These are phyloP conservation scores for Drosophila obscura DNA, from an alignment of 1,140 invertebrate genomes.

Conservation along the genomic window DNA sequence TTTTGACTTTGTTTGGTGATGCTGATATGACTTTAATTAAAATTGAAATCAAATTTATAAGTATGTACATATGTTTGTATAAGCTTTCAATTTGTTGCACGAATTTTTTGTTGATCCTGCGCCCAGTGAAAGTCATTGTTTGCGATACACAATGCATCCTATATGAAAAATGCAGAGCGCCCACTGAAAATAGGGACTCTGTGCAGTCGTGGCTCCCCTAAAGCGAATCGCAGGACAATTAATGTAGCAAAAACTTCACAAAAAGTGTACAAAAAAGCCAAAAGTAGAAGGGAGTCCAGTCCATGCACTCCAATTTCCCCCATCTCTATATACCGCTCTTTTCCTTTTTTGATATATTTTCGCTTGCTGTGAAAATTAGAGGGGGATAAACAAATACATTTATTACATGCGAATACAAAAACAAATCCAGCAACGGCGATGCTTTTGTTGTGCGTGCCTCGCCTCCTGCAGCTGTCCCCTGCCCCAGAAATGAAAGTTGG, in stretches of 20 bases:
- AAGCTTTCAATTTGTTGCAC: slow-evolving; percentile 30
- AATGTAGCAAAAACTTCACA: slow-evolving; percentile 71
- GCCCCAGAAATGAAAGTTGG: background rate
- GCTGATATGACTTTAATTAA: too few species aligned
- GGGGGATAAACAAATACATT: slow-evolving; percentile 80
- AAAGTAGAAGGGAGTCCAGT: slow-evolving; percentile 44
- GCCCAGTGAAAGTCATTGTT: slow-evolving; percentile 44
- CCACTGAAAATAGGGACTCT: slow-evolving; percentile 34
- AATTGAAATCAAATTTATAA: background rate
- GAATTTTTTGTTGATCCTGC: slow-evolving; percentile 18
- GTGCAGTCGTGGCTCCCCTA: slow-evolving; percentile 25
- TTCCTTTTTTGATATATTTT: slow-evolving; percentile 55
- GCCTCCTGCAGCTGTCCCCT: slow-evolving; percentile 1
- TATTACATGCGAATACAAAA: slow-evolving; percentile 80
- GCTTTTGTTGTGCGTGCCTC: slow-evolving; percentile 67
- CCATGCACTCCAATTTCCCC: background rate
- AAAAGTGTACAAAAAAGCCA: slow-evolving; percentile 54
- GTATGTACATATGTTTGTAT: slow-evolving; percentile 7
- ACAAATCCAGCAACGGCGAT: slow-evolving; percentile 44
- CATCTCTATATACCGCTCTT: slow-evolving; percentile 8
- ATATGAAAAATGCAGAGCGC: slow-evolving; percentile 38
- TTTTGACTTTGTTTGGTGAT: background rate
- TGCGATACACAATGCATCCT: slow-evolving; percentile 21
- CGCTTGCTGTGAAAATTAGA: slow-evolving; percentile 73
- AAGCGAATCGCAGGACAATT: slow-evolving; percentile 74